phyloP scores from a whole-genome alignment of 2,113 vertebrate species.

The Dipodomys ordii region DNA sequence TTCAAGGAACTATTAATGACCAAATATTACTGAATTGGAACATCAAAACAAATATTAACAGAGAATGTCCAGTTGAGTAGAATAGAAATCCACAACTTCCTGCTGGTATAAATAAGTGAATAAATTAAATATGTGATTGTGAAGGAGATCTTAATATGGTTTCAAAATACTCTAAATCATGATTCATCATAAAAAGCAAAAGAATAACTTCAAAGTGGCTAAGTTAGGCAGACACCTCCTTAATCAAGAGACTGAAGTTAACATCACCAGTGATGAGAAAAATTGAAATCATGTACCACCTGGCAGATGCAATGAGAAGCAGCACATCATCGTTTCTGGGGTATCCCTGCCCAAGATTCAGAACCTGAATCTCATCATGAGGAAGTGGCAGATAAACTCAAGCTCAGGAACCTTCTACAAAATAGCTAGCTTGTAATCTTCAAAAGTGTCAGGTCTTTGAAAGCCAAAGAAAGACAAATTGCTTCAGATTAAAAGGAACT shows the following conservation, averaged over 20 bases:
- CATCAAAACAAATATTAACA: not conserved
- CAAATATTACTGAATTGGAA: not conserved
- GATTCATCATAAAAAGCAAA: slow-evolving; percentile 7
- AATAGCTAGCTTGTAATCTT: slow-evolving; percentile 33
- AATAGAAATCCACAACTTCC: not conserved
- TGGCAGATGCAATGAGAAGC: not conserved
- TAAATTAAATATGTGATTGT: not conserved
- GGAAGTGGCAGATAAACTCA: slow-evolving; percentile 22
- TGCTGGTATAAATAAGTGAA: not conserved
- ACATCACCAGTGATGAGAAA: slow-evolving; percentile 13
- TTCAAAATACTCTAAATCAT: slow-evolving; percentile 7
- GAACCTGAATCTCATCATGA: slow-evolving; percentile 3
- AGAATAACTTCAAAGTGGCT: not conserved
- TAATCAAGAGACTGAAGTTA: slow-evolving; percentile 34
- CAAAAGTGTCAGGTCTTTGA: slow-evolving; percentile 14
- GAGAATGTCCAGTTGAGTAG: not conserved
- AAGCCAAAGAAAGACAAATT: slow-evolving; percentile 22
- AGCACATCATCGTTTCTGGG: not conserved
- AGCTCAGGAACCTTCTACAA: not conserved
- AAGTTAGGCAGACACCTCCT: not conserved
- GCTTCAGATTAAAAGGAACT: slow-evolving; percentile 43
- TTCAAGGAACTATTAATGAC: not conserved
- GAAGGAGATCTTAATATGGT: not conserved
- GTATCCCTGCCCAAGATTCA: not conserved
- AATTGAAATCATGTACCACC: slow-evolving; percentile 39